These are phyloP conservation scores for Mugil cephalus DNA, from an alignment of 2,113 vertebrate species.

Conservation along the genomic window DNA sequence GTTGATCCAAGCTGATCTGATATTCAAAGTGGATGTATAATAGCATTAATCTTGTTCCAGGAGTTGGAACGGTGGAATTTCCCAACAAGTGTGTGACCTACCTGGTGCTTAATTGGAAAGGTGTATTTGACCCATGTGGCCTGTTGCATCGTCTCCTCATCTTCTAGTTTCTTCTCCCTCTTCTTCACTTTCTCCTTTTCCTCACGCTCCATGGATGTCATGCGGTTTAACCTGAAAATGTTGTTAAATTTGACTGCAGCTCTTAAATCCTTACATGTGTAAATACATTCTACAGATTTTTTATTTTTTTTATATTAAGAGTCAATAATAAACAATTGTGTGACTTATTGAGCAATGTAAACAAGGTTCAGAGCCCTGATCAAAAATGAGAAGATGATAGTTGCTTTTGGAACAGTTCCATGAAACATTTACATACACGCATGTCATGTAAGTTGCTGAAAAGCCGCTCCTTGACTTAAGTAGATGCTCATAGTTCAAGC, in stretches of 20 bases:
- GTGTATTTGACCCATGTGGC: constrained; percentile 98
- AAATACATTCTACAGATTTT: not conserved
- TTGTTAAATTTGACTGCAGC: not conserved
- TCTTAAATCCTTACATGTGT: not conserved
- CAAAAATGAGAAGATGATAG: constrained; percentile 13
- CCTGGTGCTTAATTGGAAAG: constrained; percentile 97
- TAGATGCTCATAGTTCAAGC: constrained; percentile 20
- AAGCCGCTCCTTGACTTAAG: not conserved
- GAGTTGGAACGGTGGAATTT: not conserved
- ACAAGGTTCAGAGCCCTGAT: constrained; percentile 1
- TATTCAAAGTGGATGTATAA: not conserved
- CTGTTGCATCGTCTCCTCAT: constrained; percentile 96
- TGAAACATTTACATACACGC: constrained; percentile 20
- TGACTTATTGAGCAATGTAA: not conserved
- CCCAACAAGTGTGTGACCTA: constrained; percentile 53
- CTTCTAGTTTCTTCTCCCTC: constrained; percentile 95
- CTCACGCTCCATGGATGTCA: constrained; percentile 97
- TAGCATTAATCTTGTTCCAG: not conserved
- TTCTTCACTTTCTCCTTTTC: constrained; percentile 98
- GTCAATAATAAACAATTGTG: constrained; percentile 5
- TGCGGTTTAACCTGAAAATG: constrained; percentile 89
- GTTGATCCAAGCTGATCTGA: not conserved
- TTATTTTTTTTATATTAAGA: not conserved
- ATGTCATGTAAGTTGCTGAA: constrained; percentile 13
- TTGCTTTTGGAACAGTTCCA: constrained; percentile 21